These are phyloP conservation scores for Pachycephala philippinensis DNA, from an alignment of 2,113 vertebrate genomes.

Conservation along the genomic window DNA sequence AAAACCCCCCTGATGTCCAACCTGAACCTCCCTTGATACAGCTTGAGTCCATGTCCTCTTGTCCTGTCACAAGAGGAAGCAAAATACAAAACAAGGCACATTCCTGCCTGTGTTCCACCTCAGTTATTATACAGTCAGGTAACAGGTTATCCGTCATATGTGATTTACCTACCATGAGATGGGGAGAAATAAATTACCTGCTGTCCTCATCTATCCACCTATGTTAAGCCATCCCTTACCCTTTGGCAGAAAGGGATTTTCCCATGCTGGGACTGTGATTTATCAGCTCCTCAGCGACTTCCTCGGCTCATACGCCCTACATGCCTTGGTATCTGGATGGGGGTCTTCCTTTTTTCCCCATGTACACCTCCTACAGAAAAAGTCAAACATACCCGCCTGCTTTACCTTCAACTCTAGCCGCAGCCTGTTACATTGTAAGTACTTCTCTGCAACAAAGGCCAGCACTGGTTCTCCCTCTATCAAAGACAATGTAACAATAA, in stretches of 20 bases:
- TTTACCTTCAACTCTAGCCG: not conserved
- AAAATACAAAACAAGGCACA: not conserved
- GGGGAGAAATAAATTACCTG: conserved; percentile 38
- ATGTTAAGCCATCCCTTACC: not conserved
- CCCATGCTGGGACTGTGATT: not conserved
- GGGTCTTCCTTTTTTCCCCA: not conserved
- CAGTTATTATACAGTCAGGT: not conserved
- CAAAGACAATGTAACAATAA: not conserved
- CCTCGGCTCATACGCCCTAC: not conserved
- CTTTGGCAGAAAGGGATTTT: not conserved
- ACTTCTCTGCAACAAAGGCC: not conserved
- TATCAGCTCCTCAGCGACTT: not conserved
- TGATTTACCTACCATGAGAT: conserved; percentile 47
- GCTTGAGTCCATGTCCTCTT: not conserved
- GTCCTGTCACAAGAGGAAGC: not conserved
- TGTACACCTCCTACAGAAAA: not conserved
- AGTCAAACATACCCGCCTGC: not conserved
- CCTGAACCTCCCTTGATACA: not conserved
- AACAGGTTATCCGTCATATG: not conserved
- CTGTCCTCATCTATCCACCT: not conserved
- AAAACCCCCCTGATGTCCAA: not conserved
- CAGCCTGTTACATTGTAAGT: not conserved
- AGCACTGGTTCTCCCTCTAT: not conserved
- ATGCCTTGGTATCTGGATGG: not conserved
- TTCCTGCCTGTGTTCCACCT: not conserved